phyloP scores from a whole-genome alignment of 1,140 invertebrate genomes.

The Fopius arisanus region DNA sequence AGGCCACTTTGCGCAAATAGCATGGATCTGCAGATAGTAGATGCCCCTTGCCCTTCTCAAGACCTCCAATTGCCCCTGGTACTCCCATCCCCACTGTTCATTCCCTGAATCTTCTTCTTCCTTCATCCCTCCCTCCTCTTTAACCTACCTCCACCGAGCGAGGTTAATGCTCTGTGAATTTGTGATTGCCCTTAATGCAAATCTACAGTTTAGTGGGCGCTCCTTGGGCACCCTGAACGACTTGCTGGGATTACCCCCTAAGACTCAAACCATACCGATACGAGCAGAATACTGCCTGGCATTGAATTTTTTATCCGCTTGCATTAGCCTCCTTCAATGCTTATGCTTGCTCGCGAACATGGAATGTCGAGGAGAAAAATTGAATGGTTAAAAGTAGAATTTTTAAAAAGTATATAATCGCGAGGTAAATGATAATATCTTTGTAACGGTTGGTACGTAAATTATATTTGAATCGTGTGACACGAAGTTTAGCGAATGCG shows the following conservation, averaged over 20 bases:
- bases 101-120: conserved; percentile 2
- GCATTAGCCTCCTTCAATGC: not conserved
- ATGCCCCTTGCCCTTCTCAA: conserved; percentile 39
- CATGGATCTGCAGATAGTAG: conserved; percentile 52
- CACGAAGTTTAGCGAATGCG: not conserved
- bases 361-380: not conserved
- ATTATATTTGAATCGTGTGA: conserved; percentile 3
- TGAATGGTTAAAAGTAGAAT: no score
- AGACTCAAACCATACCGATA: conserved; percentile 13
- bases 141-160: conserved; percentile 14
- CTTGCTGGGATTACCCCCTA: conserved; percentile 18
- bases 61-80: conserved; percentile 32
- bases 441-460: not conserved
- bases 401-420: not conserved
- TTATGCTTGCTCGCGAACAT: not conserved
- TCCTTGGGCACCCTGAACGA: conserved; percentile 1
- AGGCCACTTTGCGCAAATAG: conserved; percentile 56
- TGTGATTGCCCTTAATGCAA: conserved; percentile 50
- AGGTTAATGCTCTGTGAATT: conserved; percentile 50
- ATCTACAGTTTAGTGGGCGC: conserved; percentile 36
- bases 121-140: conserved; percentile 33
- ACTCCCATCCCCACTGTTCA: not conserved
- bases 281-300: not conserved
- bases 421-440: not conserved
- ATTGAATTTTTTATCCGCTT: conserved; percentile 23